phyloP scores from a whole-genome alignment of 2,113 vertebrate genomes.

The Platysternon megacephalum region DNA sequence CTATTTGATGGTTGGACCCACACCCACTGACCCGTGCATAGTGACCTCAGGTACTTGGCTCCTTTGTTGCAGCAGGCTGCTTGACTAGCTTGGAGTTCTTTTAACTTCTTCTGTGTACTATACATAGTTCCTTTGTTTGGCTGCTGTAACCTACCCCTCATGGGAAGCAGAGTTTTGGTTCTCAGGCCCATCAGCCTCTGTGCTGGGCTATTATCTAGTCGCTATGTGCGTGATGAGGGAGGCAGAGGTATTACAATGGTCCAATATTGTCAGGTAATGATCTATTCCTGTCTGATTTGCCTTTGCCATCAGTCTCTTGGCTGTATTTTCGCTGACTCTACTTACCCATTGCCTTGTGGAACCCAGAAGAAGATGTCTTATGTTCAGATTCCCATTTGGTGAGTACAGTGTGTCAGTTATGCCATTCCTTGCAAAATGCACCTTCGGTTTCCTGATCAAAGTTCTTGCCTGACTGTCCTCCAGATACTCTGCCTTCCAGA shows the following conservation, averaged over 20 bases:
- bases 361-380: not conserved
- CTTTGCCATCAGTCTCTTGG: not conserved
- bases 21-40: not conserved
- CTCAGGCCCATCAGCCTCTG: not conserved
- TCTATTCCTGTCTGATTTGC: not conserved
- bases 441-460: not conserved
- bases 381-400: not conserved
- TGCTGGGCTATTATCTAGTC: not conserved
- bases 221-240: too few relatives aligned
- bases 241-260: not conserved
- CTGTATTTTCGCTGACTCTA: not conserved
- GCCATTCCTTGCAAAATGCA: not conserved
- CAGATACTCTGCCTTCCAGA: not conserved
- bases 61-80: not conserved
- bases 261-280: not conserved
- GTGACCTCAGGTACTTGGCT: not conserved
- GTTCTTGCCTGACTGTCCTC: not conserved
- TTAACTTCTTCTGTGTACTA: not conserved
- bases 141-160: not conserved
- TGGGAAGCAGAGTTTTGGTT: not conserved
- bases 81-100: not conserved
- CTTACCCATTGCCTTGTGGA: not conserved
- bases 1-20: not conserved
- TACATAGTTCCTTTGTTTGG: not conserved
- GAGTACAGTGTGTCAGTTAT: not conserved